These are phyloP conservation scores for Ursus arctos DNA, from an alignment of 2,113 vertebrate genomes.

Conservation along the genomic window DNA sequence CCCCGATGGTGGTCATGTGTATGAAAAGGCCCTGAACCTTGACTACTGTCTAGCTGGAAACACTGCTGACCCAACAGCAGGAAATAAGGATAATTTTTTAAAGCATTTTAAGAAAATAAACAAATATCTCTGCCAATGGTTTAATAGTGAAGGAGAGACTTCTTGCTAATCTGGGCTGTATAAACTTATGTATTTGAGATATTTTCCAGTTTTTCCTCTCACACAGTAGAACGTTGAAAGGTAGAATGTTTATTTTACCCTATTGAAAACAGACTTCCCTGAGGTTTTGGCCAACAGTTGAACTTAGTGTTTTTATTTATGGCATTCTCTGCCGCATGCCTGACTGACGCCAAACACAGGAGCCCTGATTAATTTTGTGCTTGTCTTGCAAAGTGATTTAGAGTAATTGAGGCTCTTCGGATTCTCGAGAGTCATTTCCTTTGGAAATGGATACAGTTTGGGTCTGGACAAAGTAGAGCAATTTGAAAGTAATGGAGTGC, in stretches of 20 bases:
- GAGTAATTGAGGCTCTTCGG: slow-evolving; percentile 71
- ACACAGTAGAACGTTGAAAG: neutral
- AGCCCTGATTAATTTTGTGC: slow-evolving; percentile 58
- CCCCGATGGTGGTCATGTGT: accelerated
- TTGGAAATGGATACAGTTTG: slow-evolving; percentile 73
- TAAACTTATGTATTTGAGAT: neutral
- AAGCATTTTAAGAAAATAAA: slow-evolving; percentile 21
- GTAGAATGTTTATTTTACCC: slow-evolving; percentile 33
- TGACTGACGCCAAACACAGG: neutral
- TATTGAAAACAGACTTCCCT: neutral
- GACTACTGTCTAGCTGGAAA: neutral
- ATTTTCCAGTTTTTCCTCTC: neutral
- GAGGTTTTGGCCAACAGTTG: neutral
- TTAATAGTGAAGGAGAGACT: neutral
- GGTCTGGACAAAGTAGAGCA: slow-evolving; percentile 70
- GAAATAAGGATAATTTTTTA: neutral
- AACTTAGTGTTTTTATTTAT: slow-evolving; percentile 25
- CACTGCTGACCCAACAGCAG: neutral
- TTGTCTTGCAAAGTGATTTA: slow-evolving; percentile 69
- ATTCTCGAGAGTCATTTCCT: slow-evolving; percentile 81
- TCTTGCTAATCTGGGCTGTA: neutral
- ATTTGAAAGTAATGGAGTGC: slow-evolving; percentile 85
- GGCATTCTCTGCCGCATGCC: neutral
- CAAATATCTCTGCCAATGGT: neutral
- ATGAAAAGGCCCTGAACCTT: neutral